Evolutionary conservation across 2,797 vertebrate genomes (phyloP).

Genomic region (Tachyglossus aculeatus): DNA sequence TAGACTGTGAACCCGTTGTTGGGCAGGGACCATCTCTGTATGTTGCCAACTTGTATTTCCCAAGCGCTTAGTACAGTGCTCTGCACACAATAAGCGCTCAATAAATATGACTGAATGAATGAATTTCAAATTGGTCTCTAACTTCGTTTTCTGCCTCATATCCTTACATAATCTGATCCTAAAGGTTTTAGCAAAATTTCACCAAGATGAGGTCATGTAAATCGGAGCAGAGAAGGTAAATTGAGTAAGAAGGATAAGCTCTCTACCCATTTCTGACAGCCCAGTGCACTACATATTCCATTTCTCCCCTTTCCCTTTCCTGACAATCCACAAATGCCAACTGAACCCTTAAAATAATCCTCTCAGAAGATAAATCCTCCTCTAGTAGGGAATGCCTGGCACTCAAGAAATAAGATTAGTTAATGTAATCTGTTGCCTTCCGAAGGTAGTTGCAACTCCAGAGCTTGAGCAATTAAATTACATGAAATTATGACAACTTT

Average conservation of each 20-base stretch:
- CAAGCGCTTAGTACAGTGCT: no score
- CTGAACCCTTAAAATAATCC: background rate
- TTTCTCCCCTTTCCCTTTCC: background rate
- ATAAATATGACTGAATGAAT: no score
- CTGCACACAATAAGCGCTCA: no score
- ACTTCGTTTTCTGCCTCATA: conserved; percentile 6
- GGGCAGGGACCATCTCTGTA: no score
- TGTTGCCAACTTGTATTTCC: no score
- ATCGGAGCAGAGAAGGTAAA: background rate
- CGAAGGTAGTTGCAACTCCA: no score
- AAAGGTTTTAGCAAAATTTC: background rate
- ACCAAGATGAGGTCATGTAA: background rate
- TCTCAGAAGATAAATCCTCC: conserved; percentile 18
- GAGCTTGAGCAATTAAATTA: no score
- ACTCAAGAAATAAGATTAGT: conserved; percentile 28
- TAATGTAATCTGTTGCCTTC: background rate
- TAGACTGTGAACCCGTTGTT: no score
- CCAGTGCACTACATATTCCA: background rate
- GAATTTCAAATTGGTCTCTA: conserved; percentile 27
- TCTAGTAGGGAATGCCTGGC: conserved; percentile 1
- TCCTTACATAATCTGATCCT: background rate
- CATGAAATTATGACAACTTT: no score
- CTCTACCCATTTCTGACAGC: conserved; percentile 11
- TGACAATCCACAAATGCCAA: background rate
- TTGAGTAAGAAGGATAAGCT: conserved; percentile 4